These are phyloP conservation scores for Ooceraea biroi DNA, from an alignment of 1,140 invertebrate species.

Conservation along the genomic window DNA sequence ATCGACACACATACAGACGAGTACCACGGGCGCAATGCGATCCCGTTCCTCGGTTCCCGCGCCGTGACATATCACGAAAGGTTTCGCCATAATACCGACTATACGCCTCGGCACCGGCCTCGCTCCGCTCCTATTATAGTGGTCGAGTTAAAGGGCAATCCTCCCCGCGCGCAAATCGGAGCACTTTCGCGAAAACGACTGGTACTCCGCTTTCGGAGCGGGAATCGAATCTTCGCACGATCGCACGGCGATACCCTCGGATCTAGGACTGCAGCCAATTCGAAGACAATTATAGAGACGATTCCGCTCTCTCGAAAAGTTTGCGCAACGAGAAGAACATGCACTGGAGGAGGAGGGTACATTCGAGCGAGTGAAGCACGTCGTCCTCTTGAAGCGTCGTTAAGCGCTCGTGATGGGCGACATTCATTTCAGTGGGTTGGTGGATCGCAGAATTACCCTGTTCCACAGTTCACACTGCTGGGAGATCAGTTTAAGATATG, in stretches of 20 bases:
- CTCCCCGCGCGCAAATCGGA: slow-evolving; percentile 64
- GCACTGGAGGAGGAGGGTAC: too few species aligned
- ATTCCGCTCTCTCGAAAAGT: too few species aligned
- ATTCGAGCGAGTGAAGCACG: too few species aligned
- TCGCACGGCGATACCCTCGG: not conserved
- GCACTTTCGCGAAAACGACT: slow-evolving; percentile 72
- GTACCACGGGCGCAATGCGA: slow-evolving; percentile 61
- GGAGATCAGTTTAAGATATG: not conserved
- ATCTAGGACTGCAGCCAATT: too few species aligned
- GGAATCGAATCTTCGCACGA: not conserved
- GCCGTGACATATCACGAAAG: slow-evolving; percentile 82
- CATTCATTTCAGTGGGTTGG: too few species aligned
- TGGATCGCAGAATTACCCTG: too few species aligned
- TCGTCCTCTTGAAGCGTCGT: too few species aligned
- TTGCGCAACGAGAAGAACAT: too few species aligned
- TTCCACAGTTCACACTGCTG: too few species aligned
- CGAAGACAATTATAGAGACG: too few species aligned
- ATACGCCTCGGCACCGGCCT: slow-evolving; percentile 60
- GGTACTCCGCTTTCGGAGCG: not conserved
- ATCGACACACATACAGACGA: slow-evolving; percentile 31
- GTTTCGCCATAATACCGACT: slow-evolving; percentile 79
- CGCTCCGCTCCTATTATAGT: slow-evolving; percentile 75
- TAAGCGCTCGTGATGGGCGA: too few species aligned
- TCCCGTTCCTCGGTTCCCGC: slow-evolving; percentile 72
- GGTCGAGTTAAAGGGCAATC: slow-evolving; percentile 76